phyloP scores from a whole-genome alignment of 2,797 vertebrate species.

The Gymnodraco acuticeps region DNA sequence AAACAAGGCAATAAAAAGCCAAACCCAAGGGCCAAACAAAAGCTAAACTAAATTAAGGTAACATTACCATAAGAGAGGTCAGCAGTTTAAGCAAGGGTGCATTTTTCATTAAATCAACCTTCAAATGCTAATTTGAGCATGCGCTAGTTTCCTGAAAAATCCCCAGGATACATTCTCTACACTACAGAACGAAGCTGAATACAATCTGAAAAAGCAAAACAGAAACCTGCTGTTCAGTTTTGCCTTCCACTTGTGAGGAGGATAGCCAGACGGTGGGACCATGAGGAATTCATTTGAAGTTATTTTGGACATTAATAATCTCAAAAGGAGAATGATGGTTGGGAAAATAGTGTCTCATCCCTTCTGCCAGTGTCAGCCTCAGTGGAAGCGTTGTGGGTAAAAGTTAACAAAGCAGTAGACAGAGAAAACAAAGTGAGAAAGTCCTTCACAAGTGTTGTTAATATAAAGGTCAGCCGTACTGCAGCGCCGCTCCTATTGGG shows the following conservation, averaged over 20 bases:
- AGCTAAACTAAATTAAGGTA: too few relatives aligned
- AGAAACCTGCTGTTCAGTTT: constrained; percentile 47
- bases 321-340: constrained; percentile 30
- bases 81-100: neutral
- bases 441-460: constrained; percentile 15
- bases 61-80: constrained; percentile 16
- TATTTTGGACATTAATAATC: constrained; percentile 53
- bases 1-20: too few relatives aligned
- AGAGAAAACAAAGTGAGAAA: constrained; percentile 8
- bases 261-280: constrained; percentile 61
- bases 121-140: constrained; percentile 8
- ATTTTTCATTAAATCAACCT: constrained; percentile 39
- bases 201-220: constrained; percentile 1
- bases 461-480: constrained; percentile 25
- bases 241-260: constrained; percentile 34
- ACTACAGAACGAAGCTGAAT: constrained; percentile 1
- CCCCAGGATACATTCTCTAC: constrained; percentile 9
- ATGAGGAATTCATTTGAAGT: constrained; percentile 50
- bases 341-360: constrained; percentile 50
- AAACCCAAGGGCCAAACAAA: too few relatives aligned
- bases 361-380: constrained; percentile 47
- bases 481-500: constrained; percentile 1
- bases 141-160: constrained; percentile 9
- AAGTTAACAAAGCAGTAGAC: constrained; percentile 31
- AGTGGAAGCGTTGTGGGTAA: constrained; percentile 13